Evolutionary conservation across 2,113 vertebrate genomes (phyloP), one percentile per base, ranked within the genome.

Genomic region (Microtus pennsylvanicus): DNA sequence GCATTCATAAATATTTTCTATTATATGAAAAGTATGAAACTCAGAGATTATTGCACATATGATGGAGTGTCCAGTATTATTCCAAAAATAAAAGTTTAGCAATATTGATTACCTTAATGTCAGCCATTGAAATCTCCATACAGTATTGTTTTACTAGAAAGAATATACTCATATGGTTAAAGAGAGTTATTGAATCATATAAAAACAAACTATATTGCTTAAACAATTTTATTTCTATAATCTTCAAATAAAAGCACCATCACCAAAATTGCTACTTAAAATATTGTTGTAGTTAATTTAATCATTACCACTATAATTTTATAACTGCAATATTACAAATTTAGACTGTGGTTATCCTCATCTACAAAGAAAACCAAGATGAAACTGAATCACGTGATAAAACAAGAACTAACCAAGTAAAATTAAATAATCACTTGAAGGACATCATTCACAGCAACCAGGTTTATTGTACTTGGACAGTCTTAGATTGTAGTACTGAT

Each of bases 211-310:
- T 69, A 16, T 75, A 26, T 52, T 61, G 47, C n/a, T 95, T 87
- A 5, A 72, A 78, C 52, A 24, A 38, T n/a, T 55, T 19, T 90
- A 19, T 65, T 7, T 77, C 26, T 17, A 78, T 78, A 74, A 72
- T 50, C 24, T 30, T 17, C 30, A 90, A 94, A 77, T 83, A 28
- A 47, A 30, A 87, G 28, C 11, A 7, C n/a, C 5, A 7, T 78
- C 35, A 77, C 33, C 55, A 88, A 94, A 83, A 45, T 42, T 24
- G 47, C 8, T 90, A 17, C 70, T 80, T 91, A 80, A 90, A 74
- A 80, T 90, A 94, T 61, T 10, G 42, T 77, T 94, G 76, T 70
- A 75, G 28, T 96, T 89, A 55, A 91, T 81, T 91, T 95, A 5
- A 76, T 89, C 75, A 72, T 90, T 76, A 82, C 14, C 13, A 77